Conservation (phyloP, 2,113 vertebrate species). For the Daubentonia madagascariensis region DNA sequence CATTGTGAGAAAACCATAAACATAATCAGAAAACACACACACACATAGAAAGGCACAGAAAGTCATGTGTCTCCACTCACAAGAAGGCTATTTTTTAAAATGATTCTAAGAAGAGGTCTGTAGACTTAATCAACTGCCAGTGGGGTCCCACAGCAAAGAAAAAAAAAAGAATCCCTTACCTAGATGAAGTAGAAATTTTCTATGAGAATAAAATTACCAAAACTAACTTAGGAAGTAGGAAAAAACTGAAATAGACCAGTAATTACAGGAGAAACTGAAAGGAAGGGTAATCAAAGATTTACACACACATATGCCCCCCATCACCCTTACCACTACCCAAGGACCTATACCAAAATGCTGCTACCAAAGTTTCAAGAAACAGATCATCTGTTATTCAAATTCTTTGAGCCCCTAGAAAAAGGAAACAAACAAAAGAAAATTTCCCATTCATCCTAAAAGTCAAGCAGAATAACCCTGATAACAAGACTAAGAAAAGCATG, state of each 20-base stretch:
- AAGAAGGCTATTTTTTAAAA: background rate
- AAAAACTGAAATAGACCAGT: background rate
- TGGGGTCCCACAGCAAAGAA: background rate
- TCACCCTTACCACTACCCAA: background rate
- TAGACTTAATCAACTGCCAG: background rate
- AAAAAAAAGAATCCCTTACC: background rate
- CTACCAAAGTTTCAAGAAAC: background rate
- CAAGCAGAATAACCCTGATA: background rate
- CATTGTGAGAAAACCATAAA: background rate
- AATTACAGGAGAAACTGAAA: background rate
- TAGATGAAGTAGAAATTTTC: background rate
- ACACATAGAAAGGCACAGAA: background rate
- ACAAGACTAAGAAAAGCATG: background rate
- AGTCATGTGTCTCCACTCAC: background rate
- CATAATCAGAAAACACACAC: background rate
- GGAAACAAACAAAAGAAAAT: background rate
- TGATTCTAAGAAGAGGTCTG: background rate
- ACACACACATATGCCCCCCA: background rate
- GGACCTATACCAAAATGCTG: background rate
- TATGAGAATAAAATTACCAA: background rate
- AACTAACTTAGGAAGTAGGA: background rate
- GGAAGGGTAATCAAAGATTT: background rate
- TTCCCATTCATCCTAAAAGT: background rate
- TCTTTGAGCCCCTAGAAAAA: background rate
- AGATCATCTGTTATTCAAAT: background rate